Evolutionary conservation across 2,797 vertebrate genomes (phyloP).

Genomic region (Eremophila alpestris): DNA sequence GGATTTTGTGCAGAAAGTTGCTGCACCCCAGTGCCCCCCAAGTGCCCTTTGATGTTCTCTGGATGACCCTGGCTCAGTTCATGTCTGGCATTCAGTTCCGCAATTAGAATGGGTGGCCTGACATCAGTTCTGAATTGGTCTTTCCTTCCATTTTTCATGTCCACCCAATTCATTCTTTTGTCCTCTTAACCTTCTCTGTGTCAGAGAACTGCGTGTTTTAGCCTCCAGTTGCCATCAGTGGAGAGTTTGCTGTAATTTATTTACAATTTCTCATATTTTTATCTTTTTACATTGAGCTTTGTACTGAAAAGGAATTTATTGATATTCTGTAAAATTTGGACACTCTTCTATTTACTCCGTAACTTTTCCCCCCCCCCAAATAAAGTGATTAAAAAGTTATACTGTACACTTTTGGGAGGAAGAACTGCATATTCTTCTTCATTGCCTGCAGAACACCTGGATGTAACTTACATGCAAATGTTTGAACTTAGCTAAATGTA

Average conservation of each 20-base stretch:
- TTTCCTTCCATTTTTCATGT: slow-evolving; percentile 65
- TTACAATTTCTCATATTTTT: not conserved
- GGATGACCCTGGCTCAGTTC: slow-evolving; percentile 12
- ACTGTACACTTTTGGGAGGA: not conserved
- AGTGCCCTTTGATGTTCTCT: slow-evolving; percentile 37
- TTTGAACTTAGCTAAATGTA: not conserved
- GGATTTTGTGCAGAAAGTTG: not conserved
- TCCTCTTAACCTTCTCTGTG: slow-evolving; percentile 42
- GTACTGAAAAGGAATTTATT: not conserved
- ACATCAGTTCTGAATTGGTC: slow-evolving; percentile 67
- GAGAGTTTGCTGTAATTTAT: not conserved
- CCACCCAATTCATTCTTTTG: slow-evolving; percentile 45
- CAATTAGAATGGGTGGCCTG: slow-evolving; percentile 63
- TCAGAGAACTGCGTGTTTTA: not conserved
- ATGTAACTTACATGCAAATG: not conserved
- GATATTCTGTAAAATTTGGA: not conserved
- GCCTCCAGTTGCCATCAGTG: not conserved
- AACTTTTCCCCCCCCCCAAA: not conserved
- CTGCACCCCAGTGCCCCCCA: not conserved
- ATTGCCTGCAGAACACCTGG: not conserved
- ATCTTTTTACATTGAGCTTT: not conserved
- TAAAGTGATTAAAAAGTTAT: not conserved
- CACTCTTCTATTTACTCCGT: not conserved
- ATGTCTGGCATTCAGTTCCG: slow-evolving; percentile 56
- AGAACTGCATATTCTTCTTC: not conserved